phyloP scores from a whole-genome alignment of 2,888 invertebrate species.

The Sphecodes monilicornis region DNA sequence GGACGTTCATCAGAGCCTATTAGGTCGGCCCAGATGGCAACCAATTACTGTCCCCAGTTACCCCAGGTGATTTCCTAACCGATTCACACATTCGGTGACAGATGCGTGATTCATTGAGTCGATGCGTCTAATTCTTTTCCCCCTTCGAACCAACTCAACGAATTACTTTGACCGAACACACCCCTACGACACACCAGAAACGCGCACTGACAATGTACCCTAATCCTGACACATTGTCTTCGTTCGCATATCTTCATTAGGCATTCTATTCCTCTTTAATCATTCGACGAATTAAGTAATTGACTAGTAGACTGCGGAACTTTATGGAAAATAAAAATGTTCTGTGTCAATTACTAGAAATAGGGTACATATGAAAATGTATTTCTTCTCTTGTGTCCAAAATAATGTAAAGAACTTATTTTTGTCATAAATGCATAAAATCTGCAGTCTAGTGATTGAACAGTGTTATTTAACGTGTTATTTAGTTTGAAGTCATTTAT shows the following conservation, averaged over 20 bases:
- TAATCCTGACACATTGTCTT: background rate
- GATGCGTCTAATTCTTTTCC: constrained; percentile 7
- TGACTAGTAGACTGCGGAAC: no score
- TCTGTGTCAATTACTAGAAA: no score
- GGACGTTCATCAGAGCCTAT: background rate
- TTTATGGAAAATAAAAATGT: no score
- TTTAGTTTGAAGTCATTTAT: background rate
- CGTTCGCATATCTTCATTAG: background rate
- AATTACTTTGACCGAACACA: constrained; percentile 1
- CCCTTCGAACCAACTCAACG: background rate
- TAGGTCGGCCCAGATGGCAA: background rate
- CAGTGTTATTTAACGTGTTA: no score
- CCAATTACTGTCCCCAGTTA: background rate
- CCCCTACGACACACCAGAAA: background rate
- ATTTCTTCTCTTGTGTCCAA: no score
- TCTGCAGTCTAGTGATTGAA: no score
- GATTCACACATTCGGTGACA: constrained; percentile 11
- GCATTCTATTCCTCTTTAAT: background rate
- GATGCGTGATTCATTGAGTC: constrained; percentile 14
- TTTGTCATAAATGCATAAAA: no score
- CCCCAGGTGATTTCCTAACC: constrained; percentile 8
- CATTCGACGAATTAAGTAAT: background rate
- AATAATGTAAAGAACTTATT: no score
- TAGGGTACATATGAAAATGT: no score
- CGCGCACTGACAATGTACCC: background rate